Percentiles rank a stretch among this genome's conserved stretches.
phyloP scores from a whole-genome alignment of 1,140 invertebrate species.

The Lamellibrachia luymesi region DNA sequence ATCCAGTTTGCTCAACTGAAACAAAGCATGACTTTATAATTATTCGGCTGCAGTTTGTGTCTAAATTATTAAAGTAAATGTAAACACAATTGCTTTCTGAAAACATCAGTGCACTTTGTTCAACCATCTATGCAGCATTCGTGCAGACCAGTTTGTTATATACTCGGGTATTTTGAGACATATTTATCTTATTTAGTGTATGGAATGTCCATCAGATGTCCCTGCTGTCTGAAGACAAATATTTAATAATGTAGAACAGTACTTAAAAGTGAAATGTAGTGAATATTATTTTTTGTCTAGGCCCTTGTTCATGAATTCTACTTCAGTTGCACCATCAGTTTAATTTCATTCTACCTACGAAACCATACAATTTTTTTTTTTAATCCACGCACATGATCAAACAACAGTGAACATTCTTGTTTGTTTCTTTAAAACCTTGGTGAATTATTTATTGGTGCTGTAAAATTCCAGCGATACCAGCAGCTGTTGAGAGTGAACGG shows the following conservation, averaged over 20 bases:
- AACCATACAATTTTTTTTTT: not conserved
- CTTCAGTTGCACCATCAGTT: not conserved
- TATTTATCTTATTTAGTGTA: not conserved
- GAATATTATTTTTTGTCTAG: not conserved
- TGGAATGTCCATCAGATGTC: not conserved
- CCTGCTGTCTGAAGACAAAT: not conserved
- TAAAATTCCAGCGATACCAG: not conserved
- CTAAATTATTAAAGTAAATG: not conserved
- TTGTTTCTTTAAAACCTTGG: not conserved
- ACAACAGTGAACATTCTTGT: not conserved
- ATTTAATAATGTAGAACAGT: not conserved
- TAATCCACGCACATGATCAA: not conserved
- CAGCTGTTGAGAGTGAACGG: not conserved
- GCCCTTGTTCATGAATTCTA: not conserved
- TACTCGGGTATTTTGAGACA: not conserved
- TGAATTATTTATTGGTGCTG: not conserved
- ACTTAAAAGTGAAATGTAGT: not conserved
- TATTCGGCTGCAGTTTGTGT: too few species aligned
- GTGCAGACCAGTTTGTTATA: not conserved
- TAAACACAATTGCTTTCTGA: not conserved
- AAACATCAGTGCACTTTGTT: not conserved
- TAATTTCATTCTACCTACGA: not conserved
- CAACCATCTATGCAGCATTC: not conserved
- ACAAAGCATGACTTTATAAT: too few species aligned
- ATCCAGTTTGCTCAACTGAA: too few species aligned